Evolutionary conservation across 1,140 invertebrate species (phyloP), one percentile per base, ranked within the genome.

Genomic region (Ips typographus): DNA sequence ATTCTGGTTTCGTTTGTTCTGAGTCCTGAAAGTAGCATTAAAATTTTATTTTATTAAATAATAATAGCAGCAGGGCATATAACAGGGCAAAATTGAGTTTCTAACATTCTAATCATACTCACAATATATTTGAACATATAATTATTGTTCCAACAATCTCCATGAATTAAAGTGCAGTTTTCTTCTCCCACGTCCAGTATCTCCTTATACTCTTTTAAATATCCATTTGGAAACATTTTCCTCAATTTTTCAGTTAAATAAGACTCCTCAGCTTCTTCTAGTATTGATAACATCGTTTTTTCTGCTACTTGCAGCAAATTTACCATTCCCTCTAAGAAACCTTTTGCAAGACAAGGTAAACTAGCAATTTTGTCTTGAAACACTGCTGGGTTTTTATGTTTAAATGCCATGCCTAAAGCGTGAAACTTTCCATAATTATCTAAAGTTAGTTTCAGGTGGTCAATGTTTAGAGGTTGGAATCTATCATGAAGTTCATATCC

Each of bases 101-200:
- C 22, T 22, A 22, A 22, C 22, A 22, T 22, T 22, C 22, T 22
- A 22, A 22, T 47, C n/a, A 5, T 47, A 6, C 51, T 69, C 68
- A 74, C 77, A 38, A 80, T 68, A 63, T 84, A 83, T 77, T 82
- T 81, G 72, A 83, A 85, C 78, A 85, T 79, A 65, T 85, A 83
- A 67, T 85, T 85, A 66, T 84, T 85, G 4, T 80, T 80, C 83
- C 83, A 85, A 22, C 83, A 82, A 71, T 85, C 84, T 7, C 84
- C 84, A 71, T 85, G 84, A 42, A 41, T 3, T 4, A 59, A 2
- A 42, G 42, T n/a, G 6, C n/a, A 8, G 8, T 59, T 42, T 59
- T 59, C 57, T 49, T 49, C 44, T 1, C 1, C 6, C 44, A 2
- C 22, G 3, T 22, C 22, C 2, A 2, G 2, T 6, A 1, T 8